Evolutionary conservation across 2,888 invertebrate genomes (phyloP).

Genomic region (Caradrina clavipalpis): DNA sequence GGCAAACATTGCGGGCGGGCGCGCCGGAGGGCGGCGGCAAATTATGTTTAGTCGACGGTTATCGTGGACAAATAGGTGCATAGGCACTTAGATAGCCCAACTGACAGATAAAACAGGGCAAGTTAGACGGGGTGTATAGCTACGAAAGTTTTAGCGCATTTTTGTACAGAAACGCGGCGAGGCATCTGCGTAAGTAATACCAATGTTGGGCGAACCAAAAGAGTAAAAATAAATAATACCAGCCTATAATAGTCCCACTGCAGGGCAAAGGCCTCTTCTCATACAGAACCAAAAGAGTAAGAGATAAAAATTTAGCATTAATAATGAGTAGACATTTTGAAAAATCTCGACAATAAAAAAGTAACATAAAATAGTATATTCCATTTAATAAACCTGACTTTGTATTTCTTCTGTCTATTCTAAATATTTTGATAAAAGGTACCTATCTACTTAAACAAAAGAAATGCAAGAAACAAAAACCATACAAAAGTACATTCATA

Average conservation of each 20-base stretch:
- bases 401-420: no score
- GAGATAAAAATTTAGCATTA: not conserved
- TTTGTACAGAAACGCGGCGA: not conserved
- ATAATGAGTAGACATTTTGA: not conserved
- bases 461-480: no score
- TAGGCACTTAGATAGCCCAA: conserved; percentile 66
- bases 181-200: not conserved
- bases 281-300: not conserved
- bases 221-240: no score
- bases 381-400: no score
- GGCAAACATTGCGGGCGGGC: conserved; percentile 85
- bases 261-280: no score
- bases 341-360: not conserved
- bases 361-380: no score
- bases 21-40: conserved; percentile 79
- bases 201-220: not conserved
- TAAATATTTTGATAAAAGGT: no score
- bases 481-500: no score
- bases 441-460: no score
- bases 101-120: conserved; percentile 64
- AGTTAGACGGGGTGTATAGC: conserved; percentile 32
- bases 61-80: conserved; percentile 83
- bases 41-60: conserved; percentile 79
- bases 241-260: no score
- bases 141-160: conserved; percentile 6